These are phyloP conservation scores for Stratiomys singularior DNA, from an alignment of 2,888 invertebrate species.

Conservation along the genomic window DNA sequence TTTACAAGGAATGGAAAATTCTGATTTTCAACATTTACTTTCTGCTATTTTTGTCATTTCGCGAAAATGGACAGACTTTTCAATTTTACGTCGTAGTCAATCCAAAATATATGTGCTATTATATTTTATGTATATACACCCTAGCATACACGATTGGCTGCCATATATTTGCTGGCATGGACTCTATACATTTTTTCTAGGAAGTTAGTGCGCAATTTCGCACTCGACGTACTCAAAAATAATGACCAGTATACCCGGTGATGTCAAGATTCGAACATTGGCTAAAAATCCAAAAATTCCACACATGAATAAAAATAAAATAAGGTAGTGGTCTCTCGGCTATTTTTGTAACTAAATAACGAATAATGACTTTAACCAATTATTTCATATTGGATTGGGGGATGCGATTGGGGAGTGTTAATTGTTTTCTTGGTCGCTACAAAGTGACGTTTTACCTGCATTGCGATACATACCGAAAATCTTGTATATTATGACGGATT, in stretches of 20 bases:
- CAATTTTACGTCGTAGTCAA: background rate
- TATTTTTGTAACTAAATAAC: slow-evolving; percentile 33
- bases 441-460: too few species aligned
- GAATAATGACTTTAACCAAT: slow-evolving; percentile 40
- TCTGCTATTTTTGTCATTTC: slow-evolving; percentile 7
- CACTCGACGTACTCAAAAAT: slow-evolving; percentile 10
- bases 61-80: slow-evolving; percentile 20
- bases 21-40: background rate
- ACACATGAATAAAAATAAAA: slow-evolving; percentile 32
- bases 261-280: background rate
- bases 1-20: too few species aligned
- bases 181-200: background rate
- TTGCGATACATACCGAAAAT: too few species aligned
- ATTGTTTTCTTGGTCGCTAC: too few species aligned
- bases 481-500: too few species aligned
- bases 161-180: too few species aligned
- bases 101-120: too few species aligned
- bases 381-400: background rate
- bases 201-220: slow-evolving; percentile 22
- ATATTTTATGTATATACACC: too few species aligned
- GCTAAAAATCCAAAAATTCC: slow-evolving; percentile 7
- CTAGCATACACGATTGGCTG: too few species aligned
- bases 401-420: too few species aligned
- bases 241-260: background rate
- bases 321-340: slow-evolving; percentile 33